A percentile compares a stretch with the other conserved stretches of the same genome.
These are phyloP conservation scores for Eumaeus atala DNA, from an alignment of 1,140 invertebrate species.

Conservation along the genomic window DNA sequence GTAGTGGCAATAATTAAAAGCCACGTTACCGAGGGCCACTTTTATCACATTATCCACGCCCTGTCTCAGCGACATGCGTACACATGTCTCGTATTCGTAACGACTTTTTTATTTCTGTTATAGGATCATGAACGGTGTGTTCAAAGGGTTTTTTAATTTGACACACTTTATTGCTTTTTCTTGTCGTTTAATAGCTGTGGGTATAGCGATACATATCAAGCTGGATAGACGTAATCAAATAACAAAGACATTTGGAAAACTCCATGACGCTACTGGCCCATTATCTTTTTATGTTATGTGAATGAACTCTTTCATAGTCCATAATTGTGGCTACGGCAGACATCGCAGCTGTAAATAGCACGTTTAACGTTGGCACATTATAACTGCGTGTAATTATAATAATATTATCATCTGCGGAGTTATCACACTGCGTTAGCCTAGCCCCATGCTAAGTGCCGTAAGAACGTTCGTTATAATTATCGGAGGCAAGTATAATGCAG, in stretches of 20 bases:
- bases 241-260: slow-evolving; percentile 33
- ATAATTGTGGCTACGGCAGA: no score
- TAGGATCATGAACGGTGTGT: slow-evolving; percentile 61
- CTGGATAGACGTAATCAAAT: slow-evolving; percentile 43
- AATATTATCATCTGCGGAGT: no score
- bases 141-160: slow-evolving; percentile 69
- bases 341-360: no score
- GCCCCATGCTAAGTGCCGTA: no score
- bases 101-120: slow-evolving; percentile 51
- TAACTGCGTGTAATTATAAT: no score
- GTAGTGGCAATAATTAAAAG: slow-evolving; percentile 19
- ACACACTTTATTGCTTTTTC: slow-evolving; percentile 64
- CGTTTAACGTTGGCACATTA: no score
- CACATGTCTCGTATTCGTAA: slow-evolving; percentile 64
- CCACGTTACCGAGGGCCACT: slow-evolving; percentile 34
- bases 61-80: slow-evolving; percentile 57
- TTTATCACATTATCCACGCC: slow-evolving; percentile 66
- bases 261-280: slow-evolving; percentile 5
- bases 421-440: no score
- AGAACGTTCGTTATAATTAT: no score
- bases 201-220: slow-evolving; percentile 11
- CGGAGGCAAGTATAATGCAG: no score
- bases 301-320: slow-evolving; percentile 1
- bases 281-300: slow-evolving; percentile 8
- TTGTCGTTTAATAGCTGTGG: slow-evolving; percentile 44